A percentile compares a stretch with the other conserved stretches of the same genome.
Conservation (phyloP, 2,888 invertebrate species). For the Teleogryllus oceanicus region DNA sequence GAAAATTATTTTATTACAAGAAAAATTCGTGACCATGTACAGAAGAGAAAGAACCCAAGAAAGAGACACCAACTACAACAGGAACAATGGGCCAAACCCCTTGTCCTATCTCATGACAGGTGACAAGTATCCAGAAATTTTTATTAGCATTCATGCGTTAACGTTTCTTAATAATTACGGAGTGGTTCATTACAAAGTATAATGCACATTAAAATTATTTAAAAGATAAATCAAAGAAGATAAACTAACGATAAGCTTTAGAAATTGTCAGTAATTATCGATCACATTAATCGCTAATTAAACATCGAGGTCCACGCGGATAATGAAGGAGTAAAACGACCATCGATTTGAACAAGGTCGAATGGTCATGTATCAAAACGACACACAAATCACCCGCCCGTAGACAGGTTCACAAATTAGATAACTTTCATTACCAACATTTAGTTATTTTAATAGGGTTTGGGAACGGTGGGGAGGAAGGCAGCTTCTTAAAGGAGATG, state of each 20-base stretch:
- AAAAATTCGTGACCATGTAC: too few species aligned
- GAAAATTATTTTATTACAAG: too few species aligned
- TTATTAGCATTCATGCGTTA: too few species aligned
- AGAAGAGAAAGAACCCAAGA: too few species aligned
- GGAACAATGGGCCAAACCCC: too few species aligned
- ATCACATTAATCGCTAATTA: constrained; percentile 26
- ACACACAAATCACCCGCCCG: constrained; percentile 26
- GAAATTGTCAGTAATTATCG: constrained; percentile 25
- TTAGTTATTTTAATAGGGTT: not conserved
- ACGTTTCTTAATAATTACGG: not conserved
- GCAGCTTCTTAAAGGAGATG: too few species aligned
- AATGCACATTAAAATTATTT: constrained; percentile 22
- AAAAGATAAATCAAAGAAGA: constrained; percentile 23
- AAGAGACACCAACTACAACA: too few species aligned
- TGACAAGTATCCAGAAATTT: too few species aligned
- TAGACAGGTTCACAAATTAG: constrained; percentile 28
- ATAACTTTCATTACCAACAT: not conserved
- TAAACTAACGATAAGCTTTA: constrained; percentile 19
- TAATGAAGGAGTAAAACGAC: not conserved
- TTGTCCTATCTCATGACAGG: too few species aligned
- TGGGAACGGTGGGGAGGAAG: too few species aligned
- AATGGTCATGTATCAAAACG: constrained; percentile 25
- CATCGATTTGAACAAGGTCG: not conserved
- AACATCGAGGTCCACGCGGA: not conserved
- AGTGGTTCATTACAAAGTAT: not conserved